Base-by-base conservation (phyloP, 1,140 invertebrate genomes). In the Pseudomyrmex cubaensis region DNA sequence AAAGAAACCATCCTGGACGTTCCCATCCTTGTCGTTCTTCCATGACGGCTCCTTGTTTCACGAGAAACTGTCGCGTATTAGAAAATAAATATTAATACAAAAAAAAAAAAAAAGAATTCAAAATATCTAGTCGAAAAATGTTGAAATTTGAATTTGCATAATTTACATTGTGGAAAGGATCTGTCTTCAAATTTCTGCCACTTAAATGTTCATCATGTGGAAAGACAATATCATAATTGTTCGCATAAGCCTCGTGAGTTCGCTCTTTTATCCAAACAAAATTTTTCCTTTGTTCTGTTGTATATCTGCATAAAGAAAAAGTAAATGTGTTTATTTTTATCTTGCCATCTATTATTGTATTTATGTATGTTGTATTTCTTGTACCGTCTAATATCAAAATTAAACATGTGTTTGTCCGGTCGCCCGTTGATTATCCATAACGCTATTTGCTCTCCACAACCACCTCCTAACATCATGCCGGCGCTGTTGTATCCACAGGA, bases 391-490 rank as follows among this genome's bases (percentile, higher is more conserved):
- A 98, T 96, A 92, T 98, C 98, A 90, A 97, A 98, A 25, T 95
- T 95, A 89, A 97, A 98, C 97, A 99, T 98, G 85, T 98, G 97
- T 84, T 97, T 94, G 61, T 97, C 95, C 0, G 98, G 98, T 78
- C 97, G 95, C 44, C 98, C 98, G 85, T 97, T 95, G 0, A 97
- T 94, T 70, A 98, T 96, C 98, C 98, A 98, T 59, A 96, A 95
- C 0, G 98, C 97, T 82, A 98, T 95, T 93, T 98, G 97, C 90
- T 98, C 96, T 0, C 96, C 97, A 86, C 97, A 97, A 2, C 98
- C 98, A 4, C 97, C 97, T 48, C 97, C 97, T 64, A 98, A 96
- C 97, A 98, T 98, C 96, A 98, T 98, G 3, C 98, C 98, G 0
- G 97, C 96, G 35, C 97, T 98, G 92, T 98, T 99, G 92, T 97